Evolutionary conservation across 2,888 invertebrate species (phyloP), one percentile per base, ranked within the genome.

Genomic region (Tillus elongatus): DNA sequence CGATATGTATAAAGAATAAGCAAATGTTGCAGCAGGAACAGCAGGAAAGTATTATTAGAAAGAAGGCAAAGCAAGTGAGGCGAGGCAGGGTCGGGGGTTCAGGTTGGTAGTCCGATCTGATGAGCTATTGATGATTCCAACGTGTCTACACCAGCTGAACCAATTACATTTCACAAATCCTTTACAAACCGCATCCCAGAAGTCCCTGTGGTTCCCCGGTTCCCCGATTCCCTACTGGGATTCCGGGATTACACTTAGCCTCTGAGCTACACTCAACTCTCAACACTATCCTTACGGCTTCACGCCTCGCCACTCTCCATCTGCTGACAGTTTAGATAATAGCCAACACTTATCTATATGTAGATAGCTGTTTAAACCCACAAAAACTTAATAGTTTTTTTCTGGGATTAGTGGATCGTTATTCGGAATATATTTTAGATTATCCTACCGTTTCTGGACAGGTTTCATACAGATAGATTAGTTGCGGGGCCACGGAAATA

Each of bases 111-210:
- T 45, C 46, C 49, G 50, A 51, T 51, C 66, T 72, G 72, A 73
- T 71, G 73, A 73, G 73, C 64, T 72, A 73, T 73, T 73, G 73
- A 73, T 73, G 72, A 73, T 70, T 69, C 65, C 64, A 68, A 67
- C 68, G 68, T 70, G 71, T 71, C 71, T 67, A 67, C 69, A 69
- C 69, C 73, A 73, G 72, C 73, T 73, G 73, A 73, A 71, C 73
- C 73, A 73, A 73, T 73, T 73, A 73, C 72, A 68, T 61, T 57
- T 61, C 57, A 59, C 61, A 66, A 65, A 66, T 66, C 65, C 64
- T 64, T 61, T 56, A 53, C 53, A 51, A 56, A 52, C 51, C 51
- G 49, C 48, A 38, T 43, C 49, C 36, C 48, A 53, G 54, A 49
- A 51, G 50, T 49, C 53, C 53, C 43, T 49, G 53, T 50, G 53